phyloP scores from a whole-genome alignment of 2,113 vertebrate genomes.

The Sylvietta virens region DNA sequence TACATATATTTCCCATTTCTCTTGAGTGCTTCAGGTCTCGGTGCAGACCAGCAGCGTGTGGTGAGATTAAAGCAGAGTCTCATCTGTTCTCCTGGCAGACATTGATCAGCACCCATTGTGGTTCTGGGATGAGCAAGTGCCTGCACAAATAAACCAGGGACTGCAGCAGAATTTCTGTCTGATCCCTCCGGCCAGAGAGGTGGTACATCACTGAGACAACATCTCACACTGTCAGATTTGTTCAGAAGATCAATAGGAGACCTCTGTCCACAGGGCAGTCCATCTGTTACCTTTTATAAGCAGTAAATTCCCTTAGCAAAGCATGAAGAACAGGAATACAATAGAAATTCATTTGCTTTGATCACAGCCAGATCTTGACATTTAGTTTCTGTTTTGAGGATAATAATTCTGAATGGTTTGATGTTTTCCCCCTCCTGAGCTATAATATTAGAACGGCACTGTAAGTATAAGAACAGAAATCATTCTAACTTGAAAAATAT shows the following conservation, averaged over 20 bases:
- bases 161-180: background rate
- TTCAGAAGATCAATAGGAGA: background rate
- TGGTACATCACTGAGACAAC: background rate
- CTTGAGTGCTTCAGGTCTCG: background rate
- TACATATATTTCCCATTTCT: background rate
- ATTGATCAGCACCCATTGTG: background rate
- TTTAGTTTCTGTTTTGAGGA: background rate
- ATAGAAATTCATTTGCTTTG: constrained; percentile 1
- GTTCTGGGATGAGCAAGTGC: accelerated
- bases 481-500: background rate
- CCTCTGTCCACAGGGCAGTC: background rate
- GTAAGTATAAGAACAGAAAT: background rate
- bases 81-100: background rate
- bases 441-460: background rate
- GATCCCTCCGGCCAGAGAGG: background rate
- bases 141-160: background rate
- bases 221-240: background rate
- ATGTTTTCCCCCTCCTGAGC: background rate
- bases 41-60: background rate
- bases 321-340: background rate
- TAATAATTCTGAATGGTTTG: background rate
- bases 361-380: constrained; percentile 1
- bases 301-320: constrained; percentile 6
- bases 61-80: background rate
- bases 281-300: background rate